Evolutionary conservation across 2,113 vertebrate species (phyloP).

Genomic region (Drymodes brunneopygia): DNA sequence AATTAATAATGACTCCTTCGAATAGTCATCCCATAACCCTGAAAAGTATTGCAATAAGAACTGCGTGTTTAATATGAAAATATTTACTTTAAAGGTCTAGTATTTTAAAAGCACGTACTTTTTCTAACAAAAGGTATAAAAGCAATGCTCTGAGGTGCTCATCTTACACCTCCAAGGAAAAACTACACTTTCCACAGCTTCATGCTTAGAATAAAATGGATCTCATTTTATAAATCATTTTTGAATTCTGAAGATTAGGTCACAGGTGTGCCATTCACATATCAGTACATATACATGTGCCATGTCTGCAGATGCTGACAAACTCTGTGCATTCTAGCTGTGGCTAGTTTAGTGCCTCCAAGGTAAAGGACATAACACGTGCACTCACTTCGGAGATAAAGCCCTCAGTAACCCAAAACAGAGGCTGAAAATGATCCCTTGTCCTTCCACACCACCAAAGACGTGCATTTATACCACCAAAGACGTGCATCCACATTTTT

Average conservation of each 20-base stretch:
- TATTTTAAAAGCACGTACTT: not conserved
- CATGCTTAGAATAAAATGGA: not conserved
- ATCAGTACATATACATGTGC: not conserved
- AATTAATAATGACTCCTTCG: not conserved
- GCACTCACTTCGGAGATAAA: not conserved
- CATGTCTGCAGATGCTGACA: not conserved
- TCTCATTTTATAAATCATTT: not conserved
- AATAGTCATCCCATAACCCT: not conserved
- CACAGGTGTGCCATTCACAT: not conserved
- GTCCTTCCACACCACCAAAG: not conserved
- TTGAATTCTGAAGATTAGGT: not conserved
- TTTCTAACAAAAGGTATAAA: not conserved
- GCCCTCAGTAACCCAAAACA: not conserved
- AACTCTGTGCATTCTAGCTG: not conserved
- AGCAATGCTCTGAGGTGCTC: not conserved
- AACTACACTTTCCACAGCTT: not conserved
- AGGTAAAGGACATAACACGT: not conserved
- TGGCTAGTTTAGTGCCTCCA: not conserved
- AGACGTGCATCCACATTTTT: not conserved
- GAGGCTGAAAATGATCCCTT: not conserved
- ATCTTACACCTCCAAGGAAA: not conserved
- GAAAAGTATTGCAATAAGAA: not conserved
- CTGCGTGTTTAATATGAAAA: not conserved
- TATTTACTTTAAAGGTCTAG: not conserved
- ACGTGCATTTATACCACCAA: rapidly evolving